A percentile compares a stretch with the other conserved stretches of the same genome.
Conservation (phyloP, 2,797 vertebrate species). For the Mormyrus hasselquistii region DNA sequence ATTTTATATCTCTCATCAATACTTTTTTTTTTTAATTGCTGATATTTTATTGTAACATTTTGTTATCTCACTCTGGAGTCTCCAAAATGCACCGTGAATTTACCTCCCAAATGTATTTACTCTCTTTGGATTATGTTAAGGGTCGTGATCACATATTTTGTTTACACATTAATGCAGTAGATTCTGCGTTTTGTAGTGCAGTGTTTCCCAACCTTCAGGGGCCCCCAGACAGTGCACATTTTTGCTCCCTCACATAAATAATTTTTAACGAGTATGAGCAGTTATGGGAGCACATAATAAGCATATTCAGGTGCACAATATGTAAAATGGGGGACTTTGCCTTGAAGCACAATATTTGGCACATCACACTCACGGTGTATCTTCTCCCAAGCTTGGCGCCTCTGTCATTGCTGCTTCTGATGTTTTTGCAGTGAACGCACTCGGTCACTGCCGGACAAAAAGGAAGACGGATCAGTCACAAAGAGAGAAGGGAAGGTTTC, state of each 20-base stretch:
- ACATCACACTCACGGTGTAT: constrained; percentile 40
- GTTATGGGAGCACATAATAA: not conserved
- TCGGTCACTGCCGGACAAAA: constrained; percentile 19
- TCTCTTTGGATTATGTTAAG: not conserved
- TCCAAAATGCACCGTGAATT: not conserved
- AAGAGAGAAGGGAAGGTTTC: not conserved
- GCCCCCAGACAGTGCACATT: not conserved
- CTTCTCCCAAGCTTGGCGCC: constrained; percentile 30
- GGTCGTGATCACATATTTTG: not conserved
- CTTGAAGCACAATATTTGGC: not conserved
- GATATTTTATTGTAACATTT: not conserved
- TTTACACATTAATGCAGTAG: not conserved
- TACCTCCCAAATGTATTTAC: not conserved
- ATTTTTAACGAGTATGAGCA: not conserved
- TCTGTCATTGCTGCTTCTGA: constrained; percentile 11
- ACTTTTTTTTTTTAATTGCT: not conserved
- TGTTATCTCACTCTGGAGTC: not conserved
- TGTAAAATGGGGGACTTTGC: not conserved
- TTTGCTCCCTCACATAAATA: not conserved
- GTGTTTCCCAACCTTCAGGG: not conserved
- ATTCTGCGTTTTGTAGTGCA: not conserved
- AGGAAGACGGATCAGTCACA: not conserved
- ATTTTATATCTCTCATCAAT: not conserved
- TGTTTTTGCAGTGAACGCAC: constrained; percentile 19
- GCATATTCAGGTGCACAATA: not conserved